Percentiles rank a stretch among this genome's conserved stretches.
phyloP scores from a whole-genome alignment of 2,797 vertebrate species.

The Pterois miles region DNA sequence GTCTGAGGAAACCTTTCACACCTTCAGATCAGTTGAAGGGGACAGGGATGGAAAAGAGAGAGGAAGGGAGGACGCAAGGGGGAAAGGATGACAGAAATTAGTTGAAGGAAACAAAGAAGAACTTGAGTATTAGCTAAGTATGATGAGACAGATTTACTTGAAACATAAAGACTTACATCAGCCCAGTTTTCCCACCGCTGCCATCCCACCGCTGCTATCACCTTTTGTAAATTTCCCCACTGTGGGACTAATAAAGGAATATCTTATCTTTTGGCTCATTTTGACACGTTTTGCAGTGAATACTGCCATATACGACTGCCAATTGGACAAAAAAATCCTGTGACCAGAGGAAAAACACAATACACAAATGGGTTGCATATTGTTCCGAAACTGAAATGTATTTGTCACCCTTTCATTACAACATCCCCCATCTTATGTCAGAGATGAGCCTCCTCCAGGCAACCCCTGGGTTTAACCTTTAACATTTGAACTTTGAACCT shows the following conservation, averaged over 20 bases:
- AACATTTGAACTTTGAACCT: conserved; percentile 76
- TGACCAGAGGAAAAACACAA: not conserved
- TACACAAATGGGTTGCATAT: not conserved
- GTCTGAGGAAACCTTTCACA: not conserved
- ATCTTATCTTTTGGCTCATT: not conserved
- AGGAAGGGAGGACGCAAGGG: not conserved
- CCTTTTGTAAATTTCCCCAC: too few relatives aligned
- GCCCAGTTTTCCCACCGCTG: too few relatives aligned
- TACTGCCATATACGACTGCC: too few relatives aligned
- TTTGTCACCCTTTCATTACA: not conserved
- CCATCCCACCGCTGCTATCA: too few relatives aligned
- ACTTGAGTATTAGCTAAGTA: not conserved
- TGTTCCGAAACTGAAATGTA: not conserved
- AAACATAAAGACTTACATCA: not conserved
- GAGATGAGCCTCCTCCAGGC: not conserved
- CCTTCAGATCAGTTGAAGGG: not conserved
- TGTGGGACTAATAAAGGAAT: too few relatives aligned
- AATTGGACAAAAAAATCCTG: not conserved
- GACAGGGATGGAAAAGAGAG: not conserved
- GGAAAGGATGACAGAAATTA: not conserved
- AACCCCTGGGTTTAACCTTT: conserved; percentile 52
- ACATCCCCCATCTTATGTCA: not conserved
- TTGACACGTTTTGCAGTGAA: not conserved
- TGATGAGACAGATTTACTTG: not conserved
- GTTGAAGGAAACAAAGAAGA: not conserved